Evolutionary conservation across 2,888 invertebrate genomes (phyloP).

Genomic region (Dastarcus helophoroides): DNA sequence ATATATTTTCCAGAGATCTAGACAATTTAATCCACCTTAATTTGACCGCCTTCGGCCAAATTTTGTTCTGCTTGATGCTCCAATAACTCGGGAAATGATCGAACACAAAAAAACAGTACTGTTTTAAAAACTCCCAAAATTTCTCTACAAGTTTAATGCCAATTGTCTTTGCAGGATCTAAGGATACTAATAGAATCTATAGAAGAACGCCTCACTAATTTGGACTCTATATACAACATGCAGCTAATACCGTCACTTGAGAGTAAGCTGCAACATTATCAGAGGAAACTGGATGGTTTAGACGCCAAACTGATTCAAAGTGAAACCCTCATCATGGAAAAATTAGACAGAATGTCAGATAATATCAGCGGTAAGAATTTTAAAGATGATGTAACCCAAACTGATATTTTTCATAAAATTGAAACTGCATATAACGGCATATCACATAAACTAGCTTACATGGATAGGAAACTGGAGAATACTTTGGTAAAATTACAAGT

Average conservation of each 20-base stretch:
- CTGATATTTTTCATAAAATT: constrained; percentile 34
- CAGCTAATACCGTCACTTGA: constrained; percentile 31
- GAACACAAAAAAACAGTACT: too few relatives aligned
- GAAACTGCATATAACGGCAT: constrained; percentile 36
- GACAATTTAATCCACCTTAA: too few relatives aligned
- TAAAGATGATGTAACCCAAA: constrained; percentile 35
- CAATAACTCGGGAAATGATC: too few relatives aligned
- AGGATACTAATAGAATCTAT: constrained; percentile 32
- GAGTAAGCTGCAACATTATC: constrained; percentile 35
- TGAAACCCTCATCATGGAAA: constrained; percentile 31
- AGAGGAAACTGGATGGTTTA: constrained; percentile 35
- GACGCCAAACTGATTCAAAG: constrained; percentile 32
- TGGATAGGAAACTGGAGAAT: constrained; percentile 33
- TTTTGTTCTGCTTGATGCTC: too few relatives aligned
- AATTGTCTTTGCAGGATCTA: constrained; percentile 27
- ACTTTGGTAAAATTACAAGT: constrained; percentile 33
- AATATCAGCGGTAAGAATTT: constrained; percentile 34
- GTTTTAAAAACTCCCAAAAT: too few relatives aligned
- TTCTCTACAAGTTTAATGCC: too few relatives aligned
- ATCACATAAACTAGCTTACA: constrained; percentile 31
- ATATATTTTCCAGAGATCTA: too few relatives aligned
- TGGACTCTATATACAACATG: constrained; percentile 32
- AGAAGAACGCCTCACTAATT: constrained; percentile 32
- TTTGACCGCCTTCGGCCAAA: too few relatives aligned
- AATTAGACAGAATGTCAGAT: constrained; percentile 33